These are phyloP conservation scores for Parazoanthus darwini DNA, from an alignment of 92 coral and sea anemone species.

Conservation along the genomic window DNA sequence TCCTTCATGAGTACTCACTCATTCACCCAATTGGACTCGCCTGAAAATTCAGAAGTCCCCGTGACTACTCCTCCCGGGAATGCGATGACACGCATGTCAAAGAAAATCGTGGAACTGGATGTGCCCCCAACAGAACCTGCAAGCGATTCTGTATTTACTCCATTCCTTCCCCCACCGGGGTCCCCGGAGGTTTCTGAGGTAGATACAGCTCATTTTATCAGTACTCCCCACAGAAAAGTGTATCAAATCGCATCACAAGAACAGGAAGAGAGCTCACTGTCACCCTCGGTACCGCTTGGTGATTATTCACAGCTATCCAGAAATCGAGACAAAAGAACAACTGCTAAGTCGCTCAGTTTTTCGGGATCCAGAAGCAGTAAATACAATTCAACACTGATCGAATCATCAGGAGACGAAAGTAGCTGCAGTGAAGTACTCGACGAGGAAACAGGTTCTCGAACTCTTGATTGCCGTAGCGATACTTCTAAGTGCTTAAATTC, in stretches of 20 bases:
- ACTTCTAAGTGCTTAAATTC: neutral
- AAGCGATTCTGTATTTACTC: neutral
- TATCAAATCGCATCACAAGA: neutral
- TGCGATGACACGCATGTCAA: neutral
- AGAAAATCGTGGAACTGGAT: neutral
- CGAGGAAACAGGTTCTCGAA: neutral
- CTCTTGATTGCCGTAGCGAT: neutral
- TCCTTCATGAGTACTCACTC: slow-evolving; percentile 68
- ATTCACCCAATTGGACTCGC: slow-evolving; percentile 43
- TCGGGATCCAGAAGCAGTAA: neutral
- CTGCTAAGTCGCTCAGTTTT: slow-evolving; percentile 31
- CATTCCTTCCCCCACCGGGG: neutral
- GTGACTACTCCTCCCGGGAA: neutral
- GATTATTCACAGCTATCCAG: slow-evolving; percentile 6
- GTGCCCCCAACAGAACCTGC: neutral
- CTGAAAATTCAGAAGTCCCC: neutral
- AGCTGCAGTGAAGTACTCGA: neutral
- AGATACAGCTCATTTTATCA: neutral
- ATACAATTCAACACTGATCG: neutral
- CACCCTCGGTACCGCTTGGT: slow-evolving; percentile 29
- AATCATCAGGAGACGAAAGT: slow-evolving; percentile 32
- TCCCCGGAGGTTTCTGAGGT: slow-evolving; percentile 2
- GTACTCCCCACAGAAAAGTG: neutral
- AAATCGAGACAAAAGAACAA: slow-evolving; percentile 9
- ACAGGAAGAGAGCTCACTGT: slow-evolving; percentile 12